These are phyloP conservation scores for Spheniscus humboldti DNA, from an alignment of 2,797 vertebrate species.

Conservation along the genomic window DNA sequence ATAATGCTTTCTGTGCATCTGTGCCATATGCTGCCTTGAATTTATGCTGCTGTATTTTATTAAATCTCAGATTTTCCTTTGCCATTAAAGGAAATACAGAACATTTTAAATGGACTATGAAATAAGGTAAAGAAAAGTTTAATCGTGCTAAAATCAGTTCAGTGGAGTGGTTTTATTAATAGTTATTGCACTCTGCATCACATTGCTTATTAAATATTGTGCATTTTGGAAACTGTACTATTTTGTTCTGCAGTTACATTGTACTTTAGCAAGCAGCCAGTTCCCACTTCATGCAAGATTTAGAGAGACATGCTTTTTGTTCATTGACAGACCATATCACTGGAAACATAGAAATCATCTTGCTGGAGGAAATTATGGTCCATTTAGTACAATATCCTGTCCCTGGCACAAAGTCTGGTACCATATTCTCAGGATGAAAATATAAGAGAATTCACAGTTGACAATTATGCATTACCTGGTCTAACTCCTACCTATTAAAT, in stretches of 20 bases:
- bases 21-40: slow-evolving; percentile 49
- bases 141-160: slow-evolving; percentile 69
- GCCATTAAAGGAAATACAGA: slow-evolving; percentile 55
- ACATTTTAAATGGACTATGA: slow-evolving; percentile 72
- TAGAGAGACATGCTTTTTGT: not conserved
- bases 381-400: not conserved
- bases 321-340: not conserved
- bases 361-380: not conserved
- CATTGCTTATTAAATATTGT: slow-evolving; percentile 50
- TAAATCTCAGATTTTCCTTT: slow-evolving; percentile 62
- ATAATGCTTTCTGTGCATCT: slow-evolving; percentile 10
- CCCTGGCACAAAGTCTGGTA: not conserved
- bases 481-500: not conserved
- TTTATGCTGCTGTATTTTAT: slow-evolving; percentile 62
- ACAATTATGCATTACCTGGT: not conserved
- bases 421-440: not conserved
- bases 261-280: not conserved
- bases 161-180: slow-evolving; percentile 60
- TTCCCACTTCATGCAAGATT: not conserved
- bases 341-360: slow-evolving; percentile 4
- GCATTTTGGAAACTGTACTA: not conserved
- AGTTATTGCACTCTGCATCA: slow-evolving; percentile 56
- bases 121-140: slow-evolving; percentile 75
- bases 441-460: not conserved
- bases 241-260: not conserved